Evolutionary conservation across 2,888 invertebrate genomes (phyloP), one percentile per base, ranked within the genome.

Genomic region (Lasioglossum morio): DNA sequence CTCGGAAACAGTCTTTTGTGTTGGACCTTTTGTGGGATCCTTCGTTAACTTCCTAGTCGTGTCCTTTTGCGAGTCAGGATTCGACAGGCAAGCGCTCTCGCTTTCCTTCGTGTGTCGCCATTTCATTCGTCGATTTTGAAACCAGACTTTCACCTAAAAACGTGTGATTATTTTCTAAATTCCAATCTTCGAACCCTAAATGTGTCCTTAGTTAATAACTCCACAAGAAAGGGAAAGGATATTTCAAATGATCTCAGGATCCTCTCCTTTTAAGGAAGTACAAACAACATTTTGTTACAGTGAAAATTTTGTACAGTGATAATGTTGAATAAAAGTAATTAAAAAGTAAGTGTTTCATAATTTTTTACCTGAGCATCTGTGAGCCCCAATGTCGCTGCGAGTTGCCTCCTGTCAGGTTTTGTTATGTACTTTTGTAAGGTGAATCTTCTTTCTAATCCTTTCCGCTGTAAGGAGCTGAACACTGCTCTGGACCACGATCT

Each of bases 391-490:
- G 98, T 98, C 7, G 98, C 98, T 0, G 99, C 99, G 85, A 99
- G 95, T 95, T 99, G 98, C 91, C 99, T 96, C 94, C 99, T 96
- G 93, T 99, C 99, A 0, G 99, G 99, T 94, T 99, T 99, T 0
- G 99, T 99, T 87, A 99, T 99, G 94, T 99, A 99, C 95, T 99
- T 99, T 95, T 99, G 99, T 89, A 99, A 97, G 93, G 98, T 98
- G 95, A 99, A 99, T 91, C 99, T 96, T 90, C 98, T 97, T 95
- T 99, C 99, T 80, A 99, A 95, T 0, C 99, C 99, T 94, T 99
- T 99, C n/a, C 99, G 95, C 94, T 99, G 99, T 4, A 99, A 96
- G 94, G 98, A 98, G 93, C 98, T 99, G 95, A 99, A 99, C 0
- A 99, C 99, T 0, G 99, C 99, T 77, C 99, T 96, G 0, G 99